These are phyloP conservation scores for Litocranius walleri DNA, from an alignment of 2,113 vertebrate species.

Conservation along the genomic window DNA sequence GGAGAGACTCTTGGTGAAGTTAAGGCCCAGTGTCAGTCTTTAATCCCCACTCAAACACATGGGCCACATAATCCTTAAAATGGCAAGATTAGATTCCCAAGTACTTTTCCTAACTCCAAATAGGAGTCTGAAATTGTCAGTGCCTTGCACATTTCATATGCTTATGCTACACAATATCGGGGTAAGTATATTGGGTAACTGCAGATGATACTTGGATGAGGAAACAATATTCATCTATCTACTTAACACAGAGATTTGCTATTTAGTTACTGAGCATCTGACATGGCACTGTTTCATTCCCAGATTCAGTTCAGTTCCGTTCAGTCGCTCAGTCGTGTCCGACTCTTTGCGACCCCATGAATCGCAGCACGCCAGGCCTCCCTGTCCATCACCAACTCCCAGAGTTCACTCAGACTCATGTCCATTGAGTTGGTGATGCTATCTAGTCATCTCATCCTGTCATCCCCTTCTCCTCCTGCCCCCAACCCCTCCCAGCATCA, in stretches of 20 bases:
- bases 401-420: accelerated
- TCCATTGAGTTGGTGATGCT: accelerated
- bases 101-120: neutral
- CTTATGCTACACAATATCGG: neutral
- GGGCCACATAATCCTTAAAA: neutral
- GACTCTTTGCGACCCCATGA: no score
- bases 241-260: neutral
- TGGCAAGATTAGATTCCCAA: neutral
- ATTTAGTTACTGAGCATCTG: neutral
- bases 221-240: neutral
- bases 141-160: neutral
- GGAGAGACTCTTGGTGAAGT: neutral
- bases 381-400: no score
- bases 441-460: no score
- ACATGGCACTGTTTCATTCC: neutral
- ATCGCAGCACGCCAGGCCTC: no score
- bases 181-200: neutral
- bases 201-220: neutral
- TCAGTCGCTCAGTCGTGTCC: no score
- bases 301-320: neutral
- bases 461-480: no score
- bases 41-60: neutral
- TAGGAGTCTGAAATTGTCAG: neutral
- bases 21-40: neutral
- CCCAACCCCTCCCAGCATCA: no score